phyloP scores from a whole-genome alignment of 2,797 vertebrate species.

The Peromyscus eremicus region DNA sequence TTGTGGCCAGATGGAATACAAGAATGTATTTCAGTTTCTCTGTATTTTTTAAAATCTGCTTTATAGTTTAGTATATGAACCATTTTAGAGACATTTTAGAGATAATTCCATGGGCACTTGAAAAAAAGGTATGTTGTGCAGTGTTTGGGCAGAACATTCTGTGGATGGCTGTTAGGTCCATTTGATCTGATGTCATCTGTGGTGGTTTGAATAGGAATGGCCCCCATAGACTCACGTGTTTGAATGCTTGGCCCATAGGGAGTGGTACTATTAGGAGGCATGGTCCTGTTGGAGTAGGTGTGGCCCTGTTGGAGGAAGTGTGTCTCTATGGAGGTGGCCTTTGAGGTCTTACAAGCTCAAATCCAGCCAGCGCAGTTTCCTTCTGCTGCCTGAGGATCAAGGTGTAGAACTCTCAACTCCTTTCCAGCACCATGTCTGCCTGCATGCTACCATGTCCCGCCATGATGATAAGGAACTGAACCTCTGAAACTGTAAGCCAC shows the following conservation, averaged over 20 bases:
- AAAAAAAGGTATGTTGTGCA: neutral
- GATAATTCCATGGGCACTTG: neutral
- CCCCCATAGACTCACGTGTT: neutral
- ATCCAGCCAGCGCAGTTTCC: neutral
- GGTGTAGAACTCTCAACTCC: neutral
- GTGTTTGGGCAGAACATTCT: neutral
- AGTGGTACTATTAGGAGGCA: neutral
- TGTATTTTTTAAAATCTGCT: neutral
- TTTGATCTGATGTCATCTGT: neutral
- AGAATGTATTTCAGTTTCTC: neutral
- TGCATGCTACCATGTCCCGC: neutral
- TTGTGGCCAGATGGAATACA: neutral
- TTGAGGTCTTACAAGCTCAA: neutral
- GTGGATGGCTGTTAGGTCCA: neutral
- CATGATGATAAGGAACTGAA: neutral
- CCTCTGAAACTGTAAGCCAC: neutral
- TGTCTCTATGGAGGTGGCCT: neutral
- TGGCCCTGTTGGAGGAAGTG: neutral
- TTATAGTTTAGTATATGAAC: neutral
- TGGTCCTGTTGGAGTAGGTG: neutral
- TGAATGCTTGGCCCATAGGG: neutral
- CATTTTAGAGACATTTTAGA: neutral
- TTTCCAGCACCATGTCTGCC: neutral
- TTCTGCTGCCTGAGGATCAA: neutral
- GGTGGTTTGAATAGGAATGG: neutral